These are phyloP conservation scores for Caranx melampygus DNA, from an alignment of 2,113 vertebrate species.

Conservation along the genomic window DNA sequence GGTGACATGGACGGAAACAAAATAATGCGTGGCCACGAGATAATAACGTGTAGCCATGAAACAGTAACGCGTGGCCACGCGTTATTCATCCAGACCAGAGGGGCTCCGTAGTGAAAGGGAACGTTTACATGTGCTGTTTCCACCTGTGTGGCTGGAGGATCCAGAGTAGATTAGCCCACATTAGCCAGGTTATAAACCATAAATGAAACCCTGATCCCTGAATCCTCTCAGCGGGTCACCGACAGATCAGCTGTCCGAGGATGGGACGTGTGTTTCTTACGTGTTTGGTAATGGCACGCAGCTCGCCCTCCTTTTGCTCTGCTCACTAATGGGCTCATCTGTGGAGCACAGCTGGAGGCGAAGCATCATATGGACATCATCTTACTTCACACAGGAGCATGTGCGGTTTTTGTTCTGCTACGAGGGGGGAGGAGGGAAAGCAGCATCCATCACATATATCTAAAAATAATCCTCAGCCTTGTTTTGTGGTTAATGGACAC, in stretches of 20 bases:
- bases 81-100: too few species aligned
- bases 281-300: not conserved
- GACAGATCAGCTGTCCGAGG: not conserved
- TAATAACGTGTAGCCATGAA: too few species aligned
- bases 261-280: not conserved
- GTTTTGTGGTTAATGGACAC: not conserved
- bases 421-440: not conserved
- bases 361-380: not conserved
- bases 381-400: not conserved
- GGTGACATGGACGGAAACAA: too few species aligned
- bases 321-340: constrained; percentile 40
- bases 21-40: too few species aligned
- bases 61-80: too few species aligned
- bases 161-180: not conserved
- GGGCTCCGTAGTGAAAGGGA: too few species aligned
- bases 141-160: not conserved
- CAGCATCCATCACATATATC: too few species aligned
- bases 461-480: not conserved
- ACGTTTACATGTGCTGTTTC: not conserved
- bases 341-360: constrained; percentile 56
- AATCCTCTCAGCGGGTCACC: constrained; percentile 12
- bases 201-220: constrained; percentile 13
- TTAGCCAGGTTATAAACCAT: constrained; percentile 27
- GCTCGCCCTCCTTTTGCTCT: constrained; percentile 5
- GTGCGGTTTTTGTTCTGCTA: not conserved